Percentiles rank a stretch among this genome's conserved stretches.
phyloP scores from a whole-genome alignment of 2,888 invertebrate genomes.

The Atrina japonica region DNA sequence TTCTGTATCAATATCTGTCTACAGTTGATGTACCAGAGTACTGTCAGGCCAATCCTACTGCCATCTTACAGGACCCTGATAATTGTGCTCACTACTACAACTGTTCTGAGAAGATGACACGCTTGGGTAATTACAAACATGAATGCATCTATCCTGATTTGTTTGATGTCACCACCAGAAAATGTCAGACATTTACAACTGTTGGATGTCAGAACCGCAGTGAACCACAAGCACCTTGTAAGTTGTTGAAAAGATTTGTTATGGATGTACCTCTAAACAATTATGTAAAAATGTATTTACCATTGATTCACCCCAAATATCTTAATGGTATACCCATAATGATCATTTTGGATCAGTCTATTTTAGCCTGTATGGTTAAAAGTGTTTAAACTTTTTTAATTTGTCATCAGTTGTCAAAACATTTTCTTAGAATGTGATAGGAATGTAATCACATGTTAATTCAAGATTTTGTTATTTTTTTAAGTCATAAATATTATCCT shows the following conservation, averaged over 20 bases:
- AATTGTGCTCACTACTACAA: conserved; percentile 53
- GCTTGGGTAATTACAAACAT: conserved; percentile 23
- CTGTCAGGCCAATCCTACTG: conserved; percentile 35
- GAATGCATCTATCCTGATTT: conserved; percentile 58
- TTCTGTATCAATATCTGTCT: too few relatives aligned
- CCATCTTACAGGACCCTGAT: conserved; percentile 38
- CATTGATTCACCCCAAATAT: not conserved
- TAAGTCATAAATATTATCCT: too few relatives aligned
- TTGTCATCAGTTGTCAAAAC: too few relatives aligned
- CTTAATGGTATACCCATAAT: too few relatives aligned
- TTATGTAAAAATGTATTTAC: too few relatives aligned
- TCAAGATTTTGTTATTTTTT: too few relatives aligned
- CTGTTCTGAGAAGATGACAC: conserved; percentile 34
- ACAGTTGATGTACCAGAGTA: conserved; percentile 39
- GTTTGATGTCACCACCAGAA: conserved; percentile 48
- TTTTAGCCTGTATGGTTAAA: too few relatives aligned
- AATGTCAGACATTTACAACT: conserved; percentile 50
- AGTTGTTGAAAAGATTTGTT: conserved; percentile 44
- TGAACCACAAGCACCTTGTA: conserved; percentile 58
- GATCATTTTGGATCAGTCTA: too few relatives aligned
- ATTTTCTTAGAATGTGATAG: too few relatives aligned
- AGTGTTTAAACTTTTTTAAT: too few relatives aligned
- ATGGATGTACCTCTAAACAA: conserved; percentile 57
- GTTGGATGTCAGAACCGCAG: conserved; percentile 49
- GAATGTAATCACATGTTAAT: too few relatives aligned